These are phyloP conservation scores for Ryuthela nishihirai DNA, from an alignment of 2,888 invertebrate genomes.

Conservation along the genomic window DNA sequence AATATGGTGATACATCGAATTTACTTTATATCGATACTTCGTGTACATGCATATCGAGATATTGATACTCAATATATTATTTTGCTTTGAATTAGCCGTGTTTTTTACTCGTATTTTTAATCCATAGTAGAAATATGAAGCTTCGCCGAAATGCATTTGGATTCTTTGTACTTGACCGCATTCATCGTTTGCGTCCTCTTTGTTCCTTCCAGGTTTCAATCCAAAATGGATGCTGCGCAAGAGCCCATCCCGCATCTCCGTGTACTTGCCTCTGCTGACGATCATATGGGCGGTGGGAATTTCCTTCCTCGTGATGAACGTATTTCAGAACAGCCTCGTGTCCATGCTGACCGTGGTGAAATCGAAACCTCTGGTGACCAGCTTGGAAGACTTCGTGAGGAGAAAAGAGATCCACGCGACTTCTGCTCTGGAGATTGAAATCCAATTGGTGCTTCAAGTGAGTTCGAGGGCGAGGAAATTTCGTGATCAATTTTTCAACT, in stretches of 20 bases:
- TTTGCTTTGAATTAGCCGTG: too few species aligned
- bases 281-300: slow-evolving; percentile 10
- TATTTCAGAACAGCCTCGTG: slow-evolving; percentile 17
- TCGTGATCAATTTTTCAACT: too few species aligned
- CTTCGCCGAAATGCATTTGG: too few species aligned
- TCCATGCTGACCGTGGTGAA: slow-evolving; percentile 11
- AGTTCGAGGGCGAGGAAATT: too few species aligned
- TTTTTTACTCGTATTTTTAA: too few species aligned
- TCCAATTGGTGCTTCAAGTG: slow-evolving; percentile 14
- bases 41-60: too few species aligned
- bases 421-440: slow-evolving; percentile 1
- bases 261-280: not conserved
- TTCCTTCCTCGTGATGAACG: slow-evolving; percentile 14
- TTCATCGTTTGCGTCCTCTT: too few species aligned
- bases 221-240: slow-evolving; percentile 4
- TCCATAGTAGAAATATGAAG: too few species aligned
- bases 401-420: not conserved
- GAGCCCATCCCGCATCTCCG: not conserved
- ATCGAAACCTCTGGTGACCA: slow-evolving; percentile 1
- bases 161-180: too few species aligned
- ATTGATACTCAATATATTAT: too few species aligned
- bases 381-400: slow-evolving; percentile 2
- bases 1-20: too few species aligned
- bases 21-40: too few species aligned
- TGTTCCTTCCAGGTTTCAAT: slow-evolving; percentile 2